Evolutionary conservation across 2,797 vertebrate genomes (phyloP), one percentile per base, ranked within the genome.

Genomic region (Myioborus melanocephalus): DNA sequence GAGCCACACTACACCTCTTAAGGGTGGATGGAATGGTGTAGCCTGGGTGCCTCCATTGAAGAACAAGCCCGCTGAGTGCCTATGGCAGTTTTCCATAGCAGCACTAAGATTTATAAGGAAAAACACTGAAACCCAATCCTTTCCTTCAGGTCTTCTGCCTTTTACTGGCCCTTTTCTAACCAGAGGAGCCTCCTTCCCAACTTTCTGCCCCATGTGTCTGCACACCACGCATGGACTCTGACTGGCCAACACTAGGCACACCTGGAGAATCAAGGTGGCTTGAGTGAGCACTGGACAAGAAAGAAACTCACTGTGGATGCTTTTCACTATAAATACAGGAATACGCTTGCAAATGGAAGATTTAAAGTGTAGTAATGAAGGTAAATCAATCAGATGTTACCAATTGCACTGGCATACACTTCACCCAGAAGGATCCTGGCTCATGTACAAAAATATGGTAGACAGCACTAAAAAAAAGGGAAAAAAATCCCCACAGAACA

Each of bases 111-210:
- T 93, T 81, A 60, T 28, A 77, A 44, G 46, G 66, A 91, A 95
- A 97, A 97, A 56, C n/a, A 72, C 65, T 44, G 39, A 95, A 95
- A 96, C 14, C 1, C 23, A 96, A 93, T 60, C 1, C 88, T 77
- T 95, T 94, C 83, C 90, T 96, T 92, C 66, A 89, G 88, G 89
- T 87, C 72, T 85, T 85, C 89, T 72, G 88, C 65, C 66, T 80
- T 89, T 87, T 93, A 90, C 52, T 94, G 96, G 87, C 63, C 86
- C 39, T 57, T 39, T 82, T 90, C 85, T 89, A 90, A 71, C 57
- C 83, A 91, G 84, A 97, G 61, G 46, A 82, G 76, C 64, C 46
- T 50, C 77, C 89, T 89, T 53, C 87, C 41, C 24, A 64, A 6
- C 21, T 43, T 93, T 49, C 91, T 80, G 89, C 77, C 94, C 71